Conservation (phyloP, 2,888 invertebrate species). For the Aspidiotus rigidus region DNA sequence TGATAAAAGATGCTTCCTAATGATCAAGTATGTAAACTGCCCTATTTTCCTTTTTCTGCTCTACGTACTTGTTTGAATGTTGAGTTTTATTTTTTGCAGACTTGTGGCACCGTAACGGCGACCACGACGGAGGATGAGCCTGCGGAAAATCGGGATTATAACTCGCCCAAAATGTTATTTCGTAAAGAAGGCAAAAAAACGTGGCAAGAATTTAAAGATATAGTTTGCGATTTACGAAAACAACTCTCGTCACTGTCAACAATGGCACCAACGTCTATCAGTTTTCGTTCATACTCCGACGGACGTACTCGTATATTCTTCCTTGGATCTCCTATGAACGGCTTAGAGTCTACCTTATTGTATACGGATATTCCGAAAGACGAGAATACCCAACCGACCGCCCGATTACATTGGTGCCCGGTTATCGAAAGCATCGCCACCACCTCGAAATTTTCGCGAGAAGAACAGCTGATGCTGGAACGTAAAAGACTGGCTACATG, state of each 20-base stretch:
- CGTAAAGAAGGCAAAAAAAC: conserved; percentile 43
- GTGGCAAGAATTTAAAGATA: conserved; percentile 71
- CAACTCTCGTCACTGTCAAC: conserved; percentile 68
- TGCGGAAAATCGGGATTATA: conserved; percentile 9
- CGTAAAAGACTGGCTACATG: conserved; percentile 81
- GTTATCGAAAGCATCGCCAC: conserved; percentile 53
- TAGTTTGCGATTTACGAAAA: conserved; percentile 70
- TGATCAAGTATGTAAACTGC: conserved; percentile 15
- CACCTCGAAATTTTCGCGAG: conserved; percentile 62
- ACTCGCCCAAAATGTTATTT: conserved; percentile 13
- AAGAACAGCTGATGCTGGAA: conserved; percentile 85
- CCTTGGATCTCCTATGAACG: conserved; percentile 74
- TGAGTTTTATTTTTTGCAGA: conserved; percentile 13
- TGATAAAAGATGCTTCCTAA: conserved; percentile 16
- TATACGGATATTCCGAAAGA: conserved; percentile 62
- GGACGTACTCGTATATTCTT: conserved; percentile 81
- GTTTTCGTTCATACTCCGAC: conserved; percentile 67
- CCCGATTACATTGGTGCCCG: conserved; percentile 62
- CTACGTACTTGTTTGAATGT: not conserved
- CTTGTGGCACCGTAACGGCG: conserved; percentile 25
- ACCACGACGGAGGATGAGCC: conserved; percentile 19
- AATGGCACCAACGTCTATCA: conserved; percentile 72
- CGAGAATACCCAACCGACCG: conserved; percentile 36
- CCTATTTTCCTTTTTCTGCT: not conserved
- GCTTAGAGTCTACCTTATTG: conserved; percentile 80